A percentile compares a stretch with the other conserved stretches of the same genome.
Conservation (phyloP, 2,888 invertebrate genomes). For the Drosophila phalerata region DNA sequence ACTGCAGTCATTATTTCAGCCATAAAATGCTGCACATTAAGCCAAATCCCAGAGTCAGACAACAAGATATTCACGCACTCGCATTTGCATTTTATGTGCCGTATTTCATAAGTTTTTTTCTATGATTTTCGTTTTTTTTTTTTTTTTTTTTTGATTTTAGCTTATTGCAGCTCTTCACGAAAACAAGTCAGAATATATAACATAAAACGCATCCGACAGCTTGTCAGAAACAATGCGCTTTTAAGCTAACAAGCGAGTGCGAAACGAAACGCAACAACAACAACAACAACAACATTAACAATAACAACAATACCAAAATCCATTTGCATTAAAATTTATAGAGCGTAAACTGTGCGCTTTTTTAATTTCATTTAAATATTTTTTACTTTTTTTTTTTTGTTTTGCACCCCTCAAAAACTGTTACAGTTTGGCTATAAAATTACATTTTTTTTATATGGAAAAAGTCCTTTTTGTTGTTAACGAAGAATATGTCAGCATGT, state of each 20-base stretch:
- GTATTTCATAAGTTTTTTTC: conserved; percentile 23
- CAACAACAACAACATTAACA: conserved; percentile 35
- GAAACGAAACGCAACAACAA: conserved; percentile 57
- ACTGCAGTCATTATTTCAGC: conserved; percentile 23
- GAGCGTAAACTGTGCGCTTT: conserved; percentile 78
- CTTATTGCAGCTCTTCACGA: conserved; percentile 46
- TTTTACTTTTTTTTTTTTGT: conserved; percentile 28
- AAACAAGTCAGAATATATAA: conserved; percentile 75
- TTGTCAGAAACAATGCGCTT: conserved; percentile 76
- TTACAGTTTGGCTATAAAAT: conserved; percentile 78
- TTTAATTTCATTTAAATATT: conserved; percentile 71
- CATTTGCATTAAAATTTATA: conserved; percentile 84
- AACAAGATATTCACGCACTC: conserved; percentile 26
- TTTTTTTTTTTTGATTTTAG: conserved; percentile 21
- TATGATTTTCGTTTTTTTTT: conserved; percentile 12
- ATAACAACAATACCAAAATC: conserved; percentile 54
- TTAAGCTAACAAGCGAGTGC: conserved; percentile 76
- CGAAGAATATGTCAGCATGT: conserved; percentile 79
- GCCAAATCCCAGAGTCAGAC: conserved; percentile 16
- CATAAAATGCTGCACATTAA: conserved; percentile 18
- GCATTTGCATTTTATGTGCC: conserved; percentile 52
- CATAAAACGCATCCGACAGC: conserved; percentile 75
- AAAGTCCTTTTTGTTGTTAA: conserved; percentile 54
- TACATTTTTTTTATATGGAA: conserved; percentile 55
- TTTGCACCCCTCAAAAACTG: conserved; percentile 65